phyloP scores from a whole-genome alignment of 2,797 vertebrate species.

The Orestias chungarensis region DNA sequence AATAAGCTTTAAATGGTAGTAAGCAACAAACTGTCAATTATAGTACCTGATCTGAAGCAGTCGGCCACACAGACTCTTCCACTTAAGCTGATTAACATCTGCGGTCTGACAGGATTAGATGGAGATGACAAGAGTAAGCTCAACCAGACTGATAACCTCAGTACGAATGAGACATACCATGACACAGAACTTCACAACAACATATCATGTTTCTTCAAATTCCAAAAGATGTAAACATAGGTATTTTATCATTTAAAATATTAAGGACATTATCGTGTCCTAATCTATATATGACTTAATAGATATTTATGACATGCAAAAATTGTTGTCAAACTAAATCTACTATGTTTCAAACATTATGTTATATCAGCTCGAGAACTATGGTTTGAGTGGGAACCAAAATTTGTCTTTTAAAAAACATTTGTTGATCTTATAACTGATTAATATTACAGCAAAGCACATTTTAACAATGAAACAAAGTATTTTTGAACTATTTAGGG shows the following conservation, averaged over 20 bases:
- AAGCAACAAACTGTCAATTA: background rate
- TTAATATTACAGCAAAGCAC: no score
- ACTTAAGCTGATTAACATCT: constrained; percentile 45
- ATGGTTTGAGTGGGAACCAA: background rate
- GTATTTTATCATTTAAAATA: background rate
- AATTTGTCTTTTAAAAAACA: background rate
- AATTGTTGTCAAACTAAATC: background rate
- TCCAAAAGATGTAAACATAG: background rate
- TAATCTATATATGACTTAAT: background rate
- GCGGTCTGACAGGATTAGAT: constrained; percentile 35
- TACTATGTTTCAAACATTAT: background rate
- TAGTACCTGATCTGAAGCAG: constrained; percentile 7
- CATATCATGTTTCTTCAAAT: background rate
- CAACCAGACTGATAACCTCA: background rate
- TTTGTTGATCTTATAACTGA: background rate
- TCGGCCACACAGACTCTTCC: constrained; percentile 21
- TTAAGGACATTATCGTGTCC: background rate
- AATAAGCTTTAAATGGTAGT: background rate
- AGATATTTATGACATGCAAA: background rate
- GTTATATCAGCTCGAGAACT: background rate
- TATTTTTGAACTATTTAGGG: constrained; percentile 80
- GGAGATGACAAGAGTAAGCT: background rate
- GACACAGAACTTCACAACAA: background rate
- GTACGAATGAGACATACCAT: background rate
- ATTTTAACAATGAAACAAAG: no score